Percentiles rank a stretch among this genome's conserved stretches.
Evolutionary conservation across 1,140 invertebrate species (phyloP).

Genomic region (Frieseomelitta varia): DNA sequence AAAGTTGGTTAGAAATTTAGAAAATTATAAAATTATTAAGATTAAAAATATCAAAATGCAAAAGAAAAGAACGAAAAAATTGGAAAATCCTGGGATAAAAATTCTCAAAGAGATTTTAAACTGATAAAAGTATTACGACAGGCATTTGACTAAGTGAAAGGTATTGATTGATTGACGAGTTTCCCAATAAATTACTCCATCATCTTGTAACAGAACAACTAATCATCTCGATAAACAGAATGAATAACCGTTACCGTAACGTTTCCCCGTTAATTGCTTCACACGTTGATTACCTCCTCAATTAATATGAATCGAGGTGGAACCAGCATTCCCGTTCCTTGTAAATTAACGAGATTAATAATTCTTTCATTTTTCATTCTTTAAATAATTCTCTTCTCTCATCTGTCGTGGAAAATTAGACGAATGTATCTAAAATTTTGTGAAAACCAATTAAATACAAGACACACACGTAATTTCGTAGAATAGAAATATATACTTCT

Average conservation of each 20-base stretch:
- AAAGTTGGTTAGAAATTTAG: background rate
- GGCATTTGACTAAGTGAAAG: background rate
- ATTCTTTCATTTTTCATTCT: background rate
- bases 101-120: no score
- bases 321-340: background rate
- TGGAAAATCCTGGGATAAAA: background rate
- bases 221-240: conserved; percentile 17
- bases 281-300: conserved; percentile 19
- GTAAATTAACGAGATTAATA: background rate
- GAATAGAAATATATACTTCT: background rate
- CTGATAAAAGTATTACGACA: background rate
- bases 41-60: no score
- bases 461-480: background rate
- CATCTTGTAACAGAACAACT: background rate
- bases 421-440: no score
- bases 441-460: background rate
- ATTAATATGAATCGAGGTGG: conserved; percentile 52
- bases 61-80: no score
- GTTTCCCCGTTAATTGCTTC: conserved; percentile 50
- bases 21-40: background rate
- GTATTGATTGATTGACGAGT: conserved; percentile 1
- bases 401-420: rapidly evolving
- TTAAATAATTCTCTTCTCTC: background rate
- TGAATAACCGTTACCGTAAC: conserved; percentile 38
- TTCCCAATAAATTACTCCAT: conserved; percentile 11